Base-by-base conservation (phyloP, 2,113 vertebrate genomes). In the Ochotona princeps region DNA sequence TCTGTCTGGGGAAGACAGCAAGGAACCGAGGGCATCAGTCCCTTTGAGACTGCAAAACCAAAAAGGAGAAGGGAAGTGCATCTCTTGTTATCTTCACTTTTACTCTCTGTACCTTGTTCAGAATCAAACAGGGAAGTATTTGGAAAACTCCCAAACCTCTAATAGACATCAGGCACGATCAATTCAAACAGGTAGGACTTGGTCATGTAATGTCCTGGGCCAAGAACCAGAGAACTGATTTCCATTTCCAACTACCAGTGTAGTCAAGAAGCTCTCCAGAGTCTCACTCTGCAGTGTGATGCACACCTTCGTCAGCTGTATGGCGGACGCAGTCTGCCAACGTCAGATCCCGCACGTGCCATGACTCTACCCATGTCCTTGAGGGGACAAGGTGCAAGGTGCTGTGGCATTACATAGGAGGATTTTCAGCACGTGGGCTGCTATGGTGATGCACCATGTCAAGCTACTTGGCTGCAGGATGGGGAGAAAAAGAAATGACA, bases 201-300 rank as follows among this genome's bases (percentile, higher is more conserved):
- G 49, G 49, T 1, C 10, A 83, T 47, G 32, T 5, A 63, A 82
- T 69, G 23, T 30, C 35, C 26, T 30, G 26, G 49, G 51, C 57
- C 79, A 74, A 81, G 83, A 30, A n/a, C 2, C 30, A 0, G 13
- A 87, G 67, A 89, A 84, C 0, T 35, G 30, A 54, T 38, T 89
- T 91, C 49, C 83, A 78, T 49, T 95, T 93, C 84, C 92, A 76
- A 35, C 82, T 94, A 63, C 57, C 84, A 87, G 81, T 20, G 23
- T 51, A 73, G 61, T 75, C 70, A 47, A 47, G 11, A 17, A 14
- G 9, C 61, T 63, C 67, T 80, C 9, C 25, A 35, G 65, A 30
- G 38, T 67, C 79, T 89, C 66, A 49, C 35, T 35, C 11, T 32
- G 51, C 79, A 47, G 38, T 0, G 13, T 44, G 80, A 67, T 13